Percentiles rank a stretch among this genome's conserved stretches.
Conservation (phyloP, 2,113 vertebrate species). For the Boleophthalmus pectinirostris region DNA sequence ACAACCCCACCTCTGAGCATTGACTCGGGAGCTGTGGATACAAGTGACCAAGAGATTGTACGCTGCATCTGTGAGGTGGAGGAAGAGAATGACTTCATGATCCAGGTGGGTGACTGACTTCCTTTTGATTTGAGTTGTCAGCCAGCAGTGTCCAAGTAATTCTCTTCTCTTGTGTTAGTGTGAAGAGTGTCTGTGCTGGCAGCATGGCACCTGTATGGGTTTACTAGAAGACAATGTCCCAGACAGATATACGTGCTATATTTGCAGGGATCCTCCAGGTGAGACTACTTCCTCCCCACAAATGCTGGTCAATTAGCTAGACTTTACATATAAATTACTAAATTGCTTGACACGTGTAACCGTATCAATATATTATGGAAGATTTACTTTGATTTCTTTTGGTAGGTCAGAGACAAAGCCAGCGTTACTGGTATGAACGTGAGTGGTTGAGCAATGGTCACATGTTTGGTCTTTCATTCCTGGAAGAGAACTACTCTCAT, state of each 20-base stretch:
- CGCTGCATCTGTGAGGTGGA: slow-evolving; percentile 94
- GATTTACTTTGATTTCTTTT: background rate
- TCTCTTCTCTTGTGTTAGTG: slow-evolving; percentile 76
- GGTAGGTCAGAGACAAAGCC: slow-evolving; percentile 90
- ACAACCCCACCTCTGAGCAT: slow-evolving; percentile 86
- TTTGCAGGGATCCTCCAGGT: slow-evolving; percentile 98
- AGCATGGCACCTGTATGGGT: slow-evolving; percentile 98
- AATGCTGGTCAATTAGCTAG: background rate
- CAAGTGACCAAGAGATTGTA: slow-evolving; percentile 87
- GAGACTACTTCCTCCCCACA: slow-evolving; percentile 27
- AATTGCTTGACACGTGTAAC: background rate
- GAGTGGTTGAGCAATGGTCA: slow-evolving; percentile 92
- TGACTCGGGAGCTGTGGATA: slow-evolving; percentile 74
- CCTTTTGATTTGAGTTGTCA: background rate
- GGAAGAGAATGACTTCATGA: slow-evolving; percentile 99
- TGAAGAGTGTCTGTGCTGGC: slow-evolving; percentile 97
- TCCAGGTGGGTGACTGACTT: slow-evolving; percentile 81
- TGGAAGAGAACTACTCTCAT: slow-evolving; percentile 95
- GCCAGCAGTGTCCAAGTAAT: background rate
- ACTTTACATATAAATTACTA: background rate
- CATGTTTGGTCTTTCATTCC: slow-evolving; percentile 92
- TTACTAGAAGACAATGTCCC: slow-evolving; percentile 95
- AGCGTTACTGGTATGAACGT: slow-evolving; percentile 95
- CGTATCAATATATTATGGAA: background rate
- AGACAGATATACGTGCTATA: slow-evolving; percentile 92